phyloP scores from a whole-genome alignment of 2,113 vertebrate species.

The Prolemur simus region DNA sequence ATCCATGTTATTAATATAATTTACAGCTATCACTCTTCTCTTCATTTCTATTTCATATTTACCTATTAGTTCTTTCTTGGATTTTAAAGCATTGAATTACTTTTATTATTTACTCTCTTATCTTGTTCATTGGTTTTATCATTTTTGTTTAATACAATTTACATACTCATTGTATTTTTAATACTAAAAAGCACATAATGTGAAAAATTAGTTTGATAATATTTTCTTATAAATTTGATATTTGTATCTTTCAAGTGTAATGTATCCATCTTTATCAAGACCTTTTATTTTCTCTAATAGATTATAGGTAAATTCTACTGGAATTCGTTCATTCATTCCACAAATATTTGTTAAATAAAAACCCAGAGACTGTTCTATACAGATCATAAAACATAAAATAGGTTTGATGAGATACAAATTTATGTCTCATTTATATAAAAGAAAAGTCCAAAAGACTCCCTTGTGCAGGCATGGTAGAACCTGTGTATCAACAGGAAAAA shows the following conservation, averaged over 20 bases:
- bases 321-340: background rate
- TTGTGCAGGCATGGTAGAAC: background rate
- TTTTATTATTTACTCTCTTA: background rate
- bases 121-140: background rate
- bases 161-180: background rate
- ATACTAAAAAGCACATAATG: background rate
- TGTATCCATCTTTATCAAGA: no score
- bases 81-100: background rate
- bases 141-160: background rate
- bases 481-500: background rate
- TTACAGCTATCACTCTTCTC: background rate
- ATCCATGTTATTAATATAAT: background rate
- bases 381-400: background rate
- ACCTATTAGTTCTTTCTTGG: background rate
- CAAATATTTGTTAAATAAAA: background rate
- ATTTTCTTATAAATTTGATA: background rate
- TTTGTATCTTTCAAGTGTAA: background rate
- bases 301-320: background rate
- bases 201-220: background rate
- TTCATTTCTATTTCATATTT: background rate
- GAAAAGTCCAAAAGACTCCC: background rate
- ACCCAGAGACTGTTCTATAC: background rate
- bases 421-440: background rate
- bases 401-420: background rate
- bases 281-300: background rate